Base-by-base conservation (phyloP, 2,797 vertebrate genomes). In the Ctenosaura bakeri region DNA sequence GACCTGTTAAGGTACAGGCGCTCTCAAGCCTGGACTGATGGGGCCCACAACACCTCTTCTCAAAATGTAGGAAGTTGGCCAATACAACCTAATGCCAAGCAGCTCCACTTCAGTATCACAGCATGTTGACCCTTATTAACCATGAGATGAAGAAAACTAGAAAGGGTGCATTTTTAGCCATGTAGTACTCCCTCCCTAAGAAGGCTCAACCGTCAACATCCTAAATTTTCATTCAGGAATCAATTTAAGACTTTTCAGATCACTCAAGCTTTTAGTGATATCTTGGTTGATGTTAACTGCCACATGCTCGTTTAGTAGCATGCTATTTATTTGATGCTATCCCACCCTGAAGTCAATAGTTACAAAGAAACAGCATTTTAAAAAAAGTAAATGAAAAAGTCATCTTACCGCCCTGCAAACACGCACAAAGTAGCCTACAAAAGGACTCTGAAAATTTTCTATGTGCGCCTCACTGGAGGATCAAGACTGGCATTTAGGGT, bases 401-500 rank as follows among this genome's bases (percentile, higher is more conserved):
- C 20, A 86, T 29, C 24, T 52, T 32, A 35, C 73, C 24, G 7
- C 71, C 54, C 54, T 14, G 76, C 76, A 22, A 42, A 20, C 64
- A 16, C 87, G 86, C 80, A 52, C 62, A 88, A 90, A 35, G 35
- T 13, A 0, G 0, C 71, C 50, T 90, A 5, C 12, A 76, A 83
- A 42, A 80, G 87, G 85, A 24, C 78, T 64, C 20, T 76, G 35
- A 86, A n/a, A 46, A 10, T 76, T 90, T 77, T 29, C 26, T 1
- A 32, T 92, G 64, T 66, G 62, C 52, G 73, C 54, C 38, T 26
- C 66, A 50, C 62, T 52, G 79, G 91, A 94, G 93, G 81, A 92
- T 85, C 38, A 29, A 74, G 56, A 56, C 64, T 77, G 80, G 16
- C 80, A 66, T 82, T 95, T 92, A 89, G 59, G 88, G 91, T 69